phyloP scores from a whole-genome alignment of 1,140 invertebrate genomes.

The Drosophila erecta region DNA sequence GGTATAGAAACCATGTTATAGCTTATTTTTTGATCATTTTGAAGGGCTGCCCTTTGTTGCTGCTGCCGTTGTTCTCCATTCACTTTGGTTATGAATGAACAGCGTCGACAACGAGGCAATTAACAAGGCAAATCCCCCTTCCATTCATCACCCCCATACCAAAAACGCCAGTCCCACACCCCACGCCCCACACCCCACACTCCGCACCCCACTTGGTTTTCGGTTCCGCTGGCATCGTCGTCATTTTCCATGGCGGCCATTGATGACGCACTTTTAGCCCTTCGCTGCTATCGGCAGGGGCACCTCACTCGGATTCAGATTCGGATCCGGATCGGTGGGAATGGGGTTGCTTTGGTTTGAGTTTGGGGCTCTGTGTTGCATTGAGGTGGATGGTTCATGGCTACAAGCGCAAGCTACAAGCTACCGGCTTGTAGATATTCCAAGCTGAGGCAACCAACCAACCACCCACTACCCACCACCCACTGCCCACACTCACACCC shows the following conservation, averaged over 20 bases:
- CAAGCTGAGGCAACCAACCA: neutral
- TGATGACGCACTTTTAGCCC: constrained; percentile 84
- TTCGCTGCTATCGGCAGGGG: constrained; percentile 70
- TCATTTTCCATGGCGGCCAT: constrained; percentile 74
- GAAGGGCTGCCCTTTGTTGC: constrained; percentile 5
- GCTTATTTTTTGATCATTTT: constrained; percentile 13
- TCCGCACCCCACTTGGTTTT: constrained; percentile 28
- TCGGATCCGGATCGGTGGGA: constrained; percentile 13
- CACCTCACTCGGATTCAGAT: constrained; percentile 40
- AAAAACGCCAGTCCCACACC: neutral
- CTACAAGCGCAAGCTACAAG: neutral
- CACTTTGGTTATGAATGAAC: constrained; percentile 73
- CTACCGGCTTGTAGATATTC: constrained; percentile 21
- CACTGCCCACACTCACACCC: constrained; percentile 7
- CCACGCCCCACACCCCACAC: neutral
- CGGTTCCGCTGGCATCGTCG: constrained; percentile 46
- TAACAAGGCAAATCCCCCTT: constrained; percentile 50
- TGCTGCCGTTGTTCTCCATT: constrained; percentile 27
- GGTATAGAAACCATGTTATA: neutral
- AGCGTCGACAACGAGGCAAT: constrained; percentile 55
- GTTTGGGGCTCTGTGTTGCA: neutral
- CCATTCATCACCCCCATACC: constrained; percentile 10
- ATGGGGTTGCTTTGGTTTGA: constrained; percentile 1
- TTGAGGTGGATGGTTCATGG: constrained; percentile 22
- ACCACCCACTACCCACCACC: too few species aligned